A percentile compares a stretch with the other conserved stretches of the same genome.
phyloP scores from a whole-genome alignment of 2,797 vertebrate species.

The Gymnocypris eckloni region DNA sequence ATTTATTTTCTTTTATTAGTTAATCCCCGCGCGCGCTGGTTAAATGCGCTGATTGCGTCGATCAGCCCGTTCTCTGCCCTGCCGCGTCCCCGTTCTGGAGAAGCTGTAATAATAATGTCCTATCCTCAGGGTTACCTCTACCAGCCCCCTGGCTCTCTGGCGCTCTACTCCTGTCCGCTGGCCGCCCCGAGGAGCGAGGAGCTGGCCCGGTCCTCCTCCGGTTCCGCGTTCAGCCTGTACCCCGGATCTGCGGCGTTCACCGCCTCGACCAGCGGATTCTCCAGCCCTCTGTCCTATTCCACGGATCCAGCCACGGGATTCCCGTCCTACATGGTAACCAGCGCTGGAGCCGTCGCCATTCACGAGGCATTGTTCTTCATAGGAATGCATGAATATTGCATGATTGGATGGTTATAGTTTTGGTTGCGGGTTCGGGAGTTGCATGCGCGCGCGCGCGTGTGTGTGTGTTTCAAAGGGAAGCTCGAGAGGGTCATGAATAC shows the following conservation, averaged over 20 bases:
- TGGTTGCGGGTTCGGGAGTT: neutral
- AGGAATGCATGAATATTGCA: slow-evolving; percentile 51
- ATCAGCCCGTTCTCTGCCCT: slow-evolving; percentile 43
- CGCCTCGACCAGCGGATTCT: slow-evolving; percentile 91
- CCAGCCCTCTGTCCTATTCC: slow-evolving; percentile 92
- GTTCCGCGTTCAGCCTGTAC: slow-evolving; percentile 96
- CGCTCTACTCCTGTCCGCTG: slow-evolving; percentile 96
- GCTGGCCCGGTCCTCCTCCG: slow-evolving; percentile 91
- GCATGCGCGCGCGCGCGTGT: neutral
- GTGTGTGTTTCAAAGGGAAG: slow-evolving; percentile 38
- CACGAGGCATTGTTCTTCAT: slow-evolving; percentile 34
- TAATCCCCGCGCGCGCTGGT: slow-evolving; percentile 61
- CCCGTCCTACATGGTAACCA: slow-evolving; percentile 96
- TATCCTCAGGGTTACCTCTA: slow-evolving; percentile 99
- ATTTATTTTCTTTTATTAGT: slow-evolving; percentile 68
- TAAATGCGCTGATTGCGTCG: slow-evolving; percentile 60
- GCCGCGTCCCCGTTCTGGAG: slow-evolving; percentile 63
- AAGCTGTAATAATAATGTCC: slow-evolving; percentile 89
- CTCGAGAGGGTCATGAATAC: slow-evolving; percentile 37
- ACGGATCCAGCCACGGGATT: slow-evolving; percentile 93
- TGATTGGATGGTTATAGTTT: slow-evolving; percentile 42
- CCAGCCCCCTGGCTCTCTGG: slow-evolving; percentile 97
- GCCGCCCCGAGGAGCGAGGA: slow-evolving; percentile 94
- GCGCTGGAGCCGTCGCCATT: slow-evolving; percentile 19
- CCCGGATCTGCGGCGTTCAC: slow-evolving; percentile 97